These are phyloP conservation scores for Sarcophaga caerulescens DNA, from an alignment of 2,888 invertebrate genomes.

Conservation along the genomic window DNA sequence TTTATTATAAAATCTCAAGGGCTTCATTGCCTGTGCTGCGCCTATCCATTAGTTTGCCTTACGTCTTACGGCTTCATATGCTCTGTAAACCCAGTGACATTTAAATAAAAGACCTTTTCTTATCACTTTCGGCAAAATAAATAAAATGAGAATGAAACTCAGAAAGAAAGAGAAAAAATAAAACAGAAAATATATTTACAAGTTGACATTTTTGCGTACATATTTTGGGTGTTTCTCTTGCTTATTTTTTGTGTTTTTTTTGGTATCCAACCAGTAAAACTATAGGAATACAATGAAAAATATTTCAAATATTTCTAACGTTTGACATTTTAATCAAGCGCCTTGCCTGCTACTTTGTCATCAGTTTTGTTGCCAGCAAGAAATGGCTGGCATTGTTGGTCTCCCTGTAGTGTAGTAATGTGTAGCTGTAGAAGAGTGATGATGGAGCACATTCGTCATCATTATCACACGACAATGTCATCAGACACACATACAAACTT, in stretches of 20 bases:
- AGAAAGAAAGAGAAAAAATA: background rate
- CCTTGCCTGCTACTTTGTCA: conserved; percentile 22
- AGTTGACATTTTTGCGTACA: conserved; percentile 44
- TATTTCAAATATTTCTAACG: conserved; percentile 59
- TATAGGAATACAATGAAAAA: background rate
- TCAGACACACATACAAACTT: background rate
- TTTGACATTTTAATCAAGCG: conserved; percentile 66
- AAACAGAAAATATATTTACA: too few species aligned
- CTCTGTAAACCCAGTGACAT: conserved; percentile 60
- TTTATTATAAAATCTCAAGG: conserved; percentile 3
- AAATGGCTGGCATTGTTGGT: background rate
- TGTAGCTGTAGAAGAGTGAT: conserved; percentile 2
- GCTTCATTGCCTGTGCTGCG: background rate
- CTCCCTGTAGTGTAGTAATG: conserved; percentile 34
- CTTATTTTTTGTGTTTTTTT: too few species aligned
- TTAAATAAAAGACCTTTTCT: conserved; percentile 32
- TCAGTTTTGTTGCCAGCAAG: background rate
- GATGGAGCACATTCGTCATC: conserved; percentile 39
- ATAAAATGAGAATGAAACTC: background rate
- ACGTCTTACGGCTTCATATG: background rate
- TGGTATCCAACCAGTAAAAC: too few species aligned
- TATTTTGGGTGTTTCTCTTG: background rate
- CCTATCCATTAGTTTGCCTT: background rate
- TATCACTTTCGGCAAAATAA: background rate
- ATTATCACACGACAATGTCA: conserved; percentile 21